Percentiles rank a stretch among this genome's conserved stretches.
Evolutionary conservation across 2,888 invertebrate genomes (phyloP).

Genomic region (Alloplasta piceator): DNA sequence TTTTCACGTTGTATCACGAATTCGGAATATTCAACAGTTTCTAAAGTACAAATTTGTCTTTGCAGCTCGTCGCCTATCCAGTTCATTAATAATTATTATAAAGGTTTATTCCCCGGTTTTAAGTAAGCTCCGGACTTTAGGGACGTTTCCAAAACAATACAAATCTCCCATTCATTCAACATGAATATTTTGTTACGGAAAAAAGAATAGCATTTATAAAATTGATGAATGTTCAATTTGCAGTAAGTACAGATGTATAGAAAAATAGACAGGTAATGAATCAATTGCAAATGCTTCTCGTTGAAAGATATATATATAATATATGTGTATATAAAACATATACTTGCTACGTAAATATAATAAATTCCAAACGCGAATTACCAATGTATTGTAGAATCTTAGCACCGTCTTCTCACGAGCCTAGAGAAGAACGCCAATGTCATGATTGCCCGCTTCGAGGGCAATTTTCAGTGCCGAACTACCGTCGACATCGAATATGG

Average conservation of each 20-base stretch:
- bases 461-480: constrained; percentile 95
- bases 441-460: constrained; percentile 95
- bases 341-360: constrained; percentile 44
- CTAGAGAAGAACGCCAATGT: constrained; percentile 95
- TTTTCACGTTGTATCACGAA: constrained; percentile 12
- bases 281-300: constrained; percentile 27
- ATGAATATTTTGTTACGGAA: not conserved
- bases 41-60: constrained; percentile 9
- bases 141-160: constrained; percentile 41
- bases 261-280: constrained; percentile 61
- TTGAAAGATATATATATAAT: constrained; percentile 21
- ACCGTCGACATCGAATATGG: constrained; percentile 93
- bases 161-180: not conserved
- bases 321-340: constrained; percentile 40
- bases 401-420: constrained; percentile 86
- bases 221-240: constrained; percentile 32
- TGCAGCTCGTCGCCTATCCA: not conserved
- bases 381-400: constrained; percentile 43
- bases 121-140: not conserved
- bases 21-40: constrained; percentile 60
- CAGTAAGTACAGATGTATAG: constrained; percentile 53
- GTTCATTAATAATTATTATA: not conserved
- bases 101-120: not conserved
- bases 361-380: constrained; percentile 48
- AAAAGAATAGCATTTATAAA: constrained; percentile 37